Percentiles rank a stretch among this genome's conserved stretches.
These are phyloP conservation scores for Lithophane socia DNA, from an alignment of 2,888 invertebrate genomes.

Conservation along the genomic window DNA sequence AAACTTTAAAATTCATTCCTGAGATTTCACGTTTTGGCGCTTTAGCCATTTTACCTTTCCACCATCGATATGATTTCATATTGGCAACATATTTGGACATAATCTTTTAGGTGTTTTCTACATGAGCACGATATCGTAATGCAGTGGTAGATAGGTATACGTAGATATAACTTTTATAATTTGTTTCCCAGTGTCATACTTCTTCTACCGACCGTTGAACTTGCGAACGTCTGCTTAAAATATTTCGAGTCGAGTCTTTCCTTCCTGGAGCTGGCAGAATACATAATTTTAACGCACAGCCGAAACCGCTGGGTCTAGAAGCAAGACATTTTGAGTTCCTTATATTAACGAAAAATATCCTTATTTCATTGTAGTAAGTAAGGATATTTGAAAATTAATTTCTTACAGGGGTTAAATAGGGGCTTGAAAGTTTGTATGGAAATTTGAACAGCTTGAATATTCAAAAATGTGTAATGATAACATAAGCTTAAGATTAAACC, in stretches of 20 bases:
- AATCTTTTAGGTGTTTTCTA: background rate
- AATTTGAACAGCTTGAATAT: background rate
- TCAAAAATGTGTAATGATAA: background rate
- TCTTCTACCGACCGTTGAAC: background rate
- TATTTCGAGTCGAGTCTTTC: background rate
- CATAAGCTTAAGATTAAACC: background rate
- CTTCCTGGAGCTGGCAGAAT: background rate
- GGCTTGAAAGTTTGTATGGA: background rate
- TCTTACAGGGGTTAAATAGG: background rate
- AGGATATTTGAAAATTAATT: background rate
- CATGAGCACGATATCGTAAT: background rate
- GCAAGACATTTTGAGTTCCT: background rate
- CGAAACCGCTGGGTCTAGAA: background rate
- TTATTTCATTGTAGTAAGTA: no score
- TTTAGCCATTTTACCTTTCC: no score
- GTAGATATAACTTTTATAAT: background rate
- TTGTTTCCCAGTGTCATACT: slow-evolving; percentile 1
- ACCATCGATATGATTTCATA: background rate
- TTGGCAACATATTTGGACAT: background rate
- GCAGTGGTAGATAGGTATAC: background rate
- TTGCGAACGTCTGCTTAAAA: slow-evolving; percentile 7
- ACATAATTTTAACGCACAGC: background rate
- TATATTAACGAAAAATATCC: no score
- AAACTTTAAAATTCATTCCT: no score
- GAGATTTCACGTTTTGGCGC: no score